A percentile compares a stretch with the other conserved stretches of the same genome.
Conservation (phyloP, 2,113 vertebrate genomes). For the Prunella himalayana region DNA sequence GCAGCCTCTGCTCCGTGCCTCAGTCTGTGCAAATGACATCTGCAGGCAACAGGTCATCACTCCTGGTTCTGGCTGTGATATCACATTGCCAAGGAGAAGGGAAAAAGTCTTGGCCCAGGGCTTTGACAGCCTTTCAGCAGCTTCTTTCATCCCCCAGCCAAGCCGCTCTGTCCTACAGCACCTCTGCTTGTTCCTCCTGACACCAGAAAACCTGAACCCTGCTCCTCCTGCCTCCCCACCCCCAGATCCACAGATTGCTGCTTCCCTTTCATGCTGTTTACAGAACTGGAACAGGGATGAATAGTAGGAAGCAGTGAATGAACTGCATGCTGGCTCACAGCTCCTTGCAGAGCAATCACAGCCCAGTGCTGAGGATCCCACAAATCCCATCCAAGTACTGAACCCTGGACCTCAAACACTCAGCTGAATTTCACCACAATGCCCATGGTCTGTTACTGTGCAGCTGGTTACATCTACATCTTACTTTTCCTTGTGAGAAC, state of each 20-base stretch:
- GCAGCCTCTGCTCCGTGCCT: neutral
- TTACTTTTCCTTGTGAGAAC: neutral
- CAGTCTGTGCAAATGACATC: neutral
- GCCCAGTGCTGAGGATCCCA: neutral
- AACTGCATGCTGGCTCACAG: neutral
- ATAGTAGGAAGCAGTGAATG: neutral
- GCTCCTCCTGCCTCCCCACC: neutral
- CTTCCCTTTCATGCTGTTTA: neutral
- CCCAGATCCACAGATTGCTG: neutral
- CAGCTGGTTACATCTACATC: neutral
- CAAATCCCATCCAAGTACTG: neutral
- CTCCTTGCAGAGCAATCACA: neutral
- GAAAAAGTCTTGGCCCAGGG: neutral
- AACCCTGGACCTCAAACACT: fast-evolving
- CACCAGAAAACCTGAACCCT: neutral
- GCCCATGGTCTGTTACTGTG: fast-evolving
- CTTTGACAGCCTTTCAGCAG: neutral
- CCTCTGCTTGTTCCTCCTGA: neutral
- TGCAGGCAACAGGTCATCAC: neutral
- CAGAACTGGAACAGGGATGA: neutral
- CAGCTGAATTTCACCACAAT: neutral
- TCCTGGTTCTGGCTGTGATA: neutral
- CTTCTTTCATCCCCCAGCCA: neutral
- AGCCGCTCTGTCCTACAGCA: neutral
- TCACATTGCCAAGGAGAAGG: neutral